These are phyloP conservation scores for Urosaurus nigricauda DNA, from an alignment of 2,797 vertebrate species.

Conservation along the genomic window DNA sequence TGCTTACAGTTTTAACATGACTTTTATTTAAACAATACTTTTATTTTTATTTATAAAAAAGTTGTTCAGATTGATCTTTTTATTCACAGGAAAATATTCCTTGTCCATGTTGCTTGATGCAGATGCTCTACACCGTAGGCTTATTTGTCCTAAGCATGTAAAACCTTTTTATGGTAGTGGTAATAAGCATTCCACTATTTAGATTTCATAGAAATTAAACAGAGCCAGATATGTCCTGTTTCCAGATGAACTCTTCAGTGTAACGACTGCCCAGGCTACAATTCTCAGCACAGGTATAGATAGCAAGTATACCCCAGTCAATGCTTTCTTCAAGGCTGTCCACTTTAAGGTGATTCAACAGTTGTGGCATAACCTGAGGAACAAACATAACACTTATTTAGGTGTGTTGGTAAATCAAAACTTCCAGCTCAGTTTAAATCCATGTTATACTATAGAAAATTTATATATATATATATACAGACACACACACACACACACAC, in stretches of 20 bases:
- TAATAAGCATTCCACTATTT: not conserved
- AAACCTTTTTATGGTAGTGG: not conserved
- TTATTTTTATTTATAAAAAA: not conserved
- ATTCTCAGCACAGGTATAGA: constrained; percentile 89
- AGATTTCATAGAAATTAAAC: not conserved
- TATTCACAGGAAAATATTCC: not conserved
- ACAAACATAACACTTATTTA: not conserved
- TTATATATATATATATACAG: not conserved
- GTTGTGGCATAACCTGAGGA: constrained; percentile 95
- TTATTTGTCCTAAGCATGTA: not conserved
- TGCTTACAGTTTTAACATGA: not conserved
- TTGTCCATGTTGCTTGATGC: not conserved
- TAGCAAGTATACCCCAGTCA: constrained; percentile 91
- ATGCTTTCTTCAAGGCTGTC: constrained; percentile 91
- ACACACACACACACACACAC: no score
- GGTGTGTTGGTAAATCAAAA: constrained; percentile 18
- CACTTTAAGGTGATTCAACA: constrained; percentile 90
- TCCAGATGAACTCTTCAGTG: constrained; percentile 92
- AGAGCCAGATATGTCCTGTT: constrained; percentile 86
- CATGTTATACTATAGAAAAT: not conserved
- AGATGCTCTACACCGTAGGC: not conserved
- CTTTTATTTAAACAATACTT: not conserved
- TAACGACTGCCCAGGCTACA: constrained; percentile 77
- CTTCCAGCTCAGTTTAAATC: not conserved
- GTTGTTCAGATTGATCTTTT: not conserved